Evolutionary conservation across 2,888 invertebrate species (phyloP).

Genomic region (Pammene aurita): DNA sequence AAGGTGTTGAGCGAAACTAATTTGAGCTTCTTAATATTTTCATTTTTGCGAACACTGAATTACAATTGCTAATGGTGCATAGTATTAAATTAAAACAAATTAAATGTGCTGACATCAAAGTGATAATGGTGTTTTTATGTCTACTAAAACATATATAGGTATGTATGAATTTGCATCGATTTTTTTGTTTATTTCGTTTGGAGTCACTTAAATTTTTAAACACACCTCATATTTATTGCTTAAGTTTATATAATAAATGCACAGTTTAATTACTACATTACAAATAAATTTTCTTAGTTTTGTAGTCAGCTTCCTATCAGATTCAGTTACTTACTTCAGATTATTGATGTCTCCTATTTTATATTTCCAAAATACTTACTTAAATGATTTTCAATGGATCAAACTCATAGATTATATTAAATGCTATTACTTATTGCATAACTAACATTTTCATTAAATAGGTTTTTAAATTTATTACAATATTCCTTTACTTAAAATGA

Average conservation of each 20-base stretch:
- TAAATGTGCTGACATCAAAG: conserved; percentile 42
- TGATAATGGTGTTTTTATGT: conserved; percentile 57
- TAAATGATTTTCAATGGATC: too few species aligned
- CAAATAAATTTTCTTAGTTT: not conserved
- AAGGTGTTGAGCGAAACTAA: conserved; percentile 39
- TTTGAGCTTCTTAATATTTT: conserved; percentile 40
- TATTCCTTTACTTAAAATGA: too few species aligned
- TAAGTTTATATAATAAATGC: not conserved
- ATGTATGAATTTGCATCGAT: conserved; percentile 56
- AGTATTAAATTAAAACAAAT: conserved; percentile 42
- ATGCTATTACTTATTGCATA: not conserved
- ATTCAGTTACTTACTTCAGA: too few species aligned
- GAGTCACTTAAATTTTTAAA: conserved; percentile 5
- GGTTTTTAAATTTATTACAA: too few species aligned
- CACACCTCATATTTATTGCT: not conserved
- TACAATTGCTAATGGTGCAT: conserved; percentile 41
- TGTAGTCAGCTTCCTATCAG: too few species aligned
- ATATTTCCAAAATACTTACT: too few species aligned
- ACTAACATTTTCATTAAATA: not conserved
- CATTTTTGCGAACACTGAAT: conserved; percentile 26
- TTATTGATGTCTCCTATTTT: not conserved
- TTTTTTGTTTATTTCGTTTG: conserved; percentile 49
- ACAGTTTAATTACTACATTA: not conserved
- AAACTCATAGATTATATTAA: too few species aligned
- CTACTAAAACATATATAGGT: conserved; percentile 59